phyloP scores from a whole-genome alignment of 2,888 invertebrate genomes.

The Drosophila borealis region DNA sequence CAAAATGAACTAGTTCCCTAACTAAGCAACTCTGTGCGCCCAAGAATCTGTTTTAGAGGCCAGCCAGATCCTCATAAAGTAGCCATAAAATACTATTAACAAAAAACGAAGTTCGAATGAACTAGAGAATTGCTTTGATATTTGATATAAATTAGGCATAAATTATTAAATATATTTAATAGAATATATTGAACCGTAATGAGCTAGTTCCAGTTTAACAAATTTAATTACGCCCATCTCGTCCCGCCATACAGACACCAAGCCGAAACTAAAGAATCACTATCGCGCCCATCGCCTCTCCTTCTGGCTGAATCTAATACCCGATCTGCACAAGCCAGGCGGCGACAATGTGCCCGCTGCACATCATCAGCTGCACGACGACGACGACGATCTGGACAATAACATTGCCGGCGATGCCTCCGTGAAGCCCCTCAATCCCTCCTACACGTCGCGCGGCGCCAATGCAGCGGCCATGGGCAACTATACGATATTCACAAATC shows the following conservation, averaged over 20 bases:
- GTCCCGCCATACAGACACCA: slow-evolving; percentile 89
- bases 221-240: not conserved
- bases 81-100: no score
- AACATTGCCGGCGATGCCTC: slow-evolving; percentile 86
- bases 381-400: slow-evolving; percentile 85
- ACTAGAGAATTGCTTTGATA: no score
- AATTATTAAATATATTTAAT: no score
- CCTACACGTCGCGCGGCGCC: slow-evolving; percentile 78
- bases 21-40: no score
- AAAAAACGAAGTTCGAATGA: no score
- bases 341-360: slow-evolving; percentile 93
- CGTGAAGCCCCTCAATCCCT: slow-evolving; percentile 85
- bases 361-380: slow-evolving; percentile 93
- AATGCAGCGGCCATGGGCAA: slow-evolving; percentile 82
- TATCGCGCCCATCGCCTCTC: slow-evolving; percentile 96
- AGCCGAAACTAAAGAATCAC: slow-evolving; percentile 96
- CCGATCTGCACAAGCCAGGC: slow-evolving; percentile 94
- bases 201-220: not conserved
- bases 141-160: no score
- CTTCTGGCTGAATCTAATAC: slow-evolving; percentile 97
- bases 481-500: slow-evolving; percentile 84
- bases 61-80: no score
- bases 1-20: no score
- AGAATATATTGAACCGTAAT: not conserved
- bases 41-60: no score